Percentiles rank a stretch among this genome's conserved stretches.
These are phyloP conservation scores for Alloscopus bannaensis DNA, from an alignment of 2,888 invertebrate species.

Conservation along the genomic window DNA sequence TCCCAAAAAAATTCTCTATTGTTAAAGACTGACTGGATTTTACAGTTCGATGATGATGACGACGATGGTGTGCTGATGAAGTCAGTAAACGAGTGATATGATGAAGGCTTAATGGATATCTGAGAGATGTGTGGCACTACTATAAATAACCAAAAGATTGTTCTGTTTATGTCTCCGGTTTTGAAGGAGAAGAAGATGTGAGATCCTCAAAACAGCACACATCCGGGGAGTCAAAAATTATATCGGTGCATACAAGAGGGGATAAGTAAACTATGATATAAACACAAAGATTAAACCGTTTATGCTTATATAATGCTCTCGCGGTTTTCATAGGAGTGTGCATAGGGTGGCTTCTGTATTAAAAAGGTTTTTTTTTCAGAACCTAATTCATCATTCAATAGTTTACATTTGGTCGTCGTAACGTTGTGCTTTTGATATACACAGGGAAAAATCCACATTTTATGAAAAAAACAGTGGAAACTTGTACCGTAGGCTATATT, in stretches of 20 bases:
- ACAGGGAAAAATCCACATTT: slow-evolving; percentile 1
- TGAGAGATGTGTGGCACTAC: slow-evolving; percentile 66
- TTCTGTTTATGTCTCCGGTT: slow-evolving; percentile 63
- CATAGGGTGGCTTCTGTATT: not conserved
- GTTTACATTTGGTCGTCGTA: slow-evolving; percentile 13
- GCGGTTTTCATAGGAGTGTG: too few species aligned
- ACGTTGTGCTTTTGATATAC: slow-evolving; percentile 5
- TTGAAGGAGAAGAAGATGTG: slow-evolving; percentile 3
- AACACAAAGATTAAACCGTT: too few species aligned
- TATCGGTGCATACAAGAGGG: not conserved
- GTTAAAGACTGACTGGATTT: too few species aligned
- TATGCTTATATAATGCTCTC: too few species aligned
- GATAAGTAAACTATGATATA: not conserved
- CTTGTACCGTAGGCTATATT: too few species aligned
- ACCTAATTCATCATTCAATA: slow-evolving; percentile 19
- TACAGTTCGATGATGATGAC: slow-evolving; percentile 41
- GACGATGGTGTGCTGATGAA: slow-evolving; percentile 32
- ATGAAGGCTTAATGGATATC: slow-evolving; percentile 72
- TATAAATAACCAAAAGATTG: slow-evolving; percentile 70
- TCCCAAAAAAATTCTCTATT: too few species aligned
- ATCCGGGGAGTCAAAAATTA: too few species aligned
- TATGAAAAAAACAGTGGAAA: slow-evolving; percentile 12
- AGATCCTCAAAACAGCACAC: not conserved
- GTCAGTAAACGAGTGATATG: slow-evolving; percentile 68
- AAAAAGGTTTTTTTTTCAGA: slow-evolving; percentile 4